These are phyloP conservation scores for Zaprionus bogoriensis DNA, from an alignment of 2,888 invertebrate species.

Conservation along the genomic window DNA sequence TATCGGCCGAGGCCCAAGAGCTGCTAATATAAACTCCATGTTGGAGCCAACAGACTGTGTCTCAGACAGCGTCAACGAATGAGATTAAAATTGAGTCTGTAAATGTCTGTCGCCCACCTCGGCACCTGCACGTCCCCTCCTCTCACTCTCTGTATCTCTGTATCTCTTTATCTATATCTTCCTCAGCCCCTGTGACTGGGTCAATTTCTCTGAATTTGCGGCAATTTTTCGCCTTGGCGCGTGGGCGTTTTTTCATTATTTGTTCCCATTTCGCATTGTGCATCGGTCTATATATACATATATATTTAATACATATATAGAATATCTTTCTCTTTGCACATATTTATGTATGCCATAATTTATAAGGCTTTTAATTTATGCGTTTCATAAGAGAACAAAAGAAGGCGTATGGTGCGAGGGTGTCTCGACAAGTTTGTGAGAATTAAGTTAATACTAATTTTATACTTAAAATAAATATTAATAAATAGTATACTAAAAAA, in stretches of 20 bases:
- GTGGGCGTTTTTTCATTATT: constrained; percentile 32
- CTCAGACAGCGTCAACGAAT: constrained; percentile 1
- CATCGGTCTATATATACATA: constrained; percentile 21
- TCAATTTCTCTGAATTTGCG: constrained; percentile 23
- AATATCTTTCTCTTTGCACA: not conserved
- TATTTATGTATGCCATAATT: constrained; percentile 4
- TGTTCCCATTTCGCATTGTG: constrained; percentile 23
- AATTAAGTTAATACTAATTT: too few species aligned
- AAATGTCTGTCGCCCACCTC: constrained; percentile 7
- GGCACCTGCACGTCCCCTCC: too few species aligned
- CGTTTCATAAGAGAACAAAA: constrained; percentile 29
- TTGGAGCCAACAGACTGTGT: constrained; percentile 3
- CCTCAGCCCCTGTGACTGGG: constrained; percentile 13
- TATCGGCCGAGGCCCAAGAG: constrained; percentile 9
- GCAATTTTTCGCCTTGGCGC: constrained; percentile 1
- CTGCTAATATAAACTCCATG: not conserved
- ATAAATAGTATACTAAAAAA: too few species aligned
- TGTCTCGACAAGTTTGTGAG: not conserved
- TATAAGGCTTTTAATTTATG: constrained; percentile 37
- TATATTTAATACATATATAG: constrained; percentile 1
- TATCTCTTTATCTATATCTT: not conserved
- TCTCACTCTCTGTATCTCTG: not conserved
- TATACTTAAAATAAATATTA: too few species aligned
- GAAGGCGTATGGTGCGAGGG: constrained; percentile 20
- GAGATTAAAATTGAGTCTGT: constrained; percentile 25